Evolutionary conservation across 2,797 vertebrate species (phyloP), one percentile per base, ranked within the genome.

Genomic region (Ambastaia sidthimunki): DNA sequence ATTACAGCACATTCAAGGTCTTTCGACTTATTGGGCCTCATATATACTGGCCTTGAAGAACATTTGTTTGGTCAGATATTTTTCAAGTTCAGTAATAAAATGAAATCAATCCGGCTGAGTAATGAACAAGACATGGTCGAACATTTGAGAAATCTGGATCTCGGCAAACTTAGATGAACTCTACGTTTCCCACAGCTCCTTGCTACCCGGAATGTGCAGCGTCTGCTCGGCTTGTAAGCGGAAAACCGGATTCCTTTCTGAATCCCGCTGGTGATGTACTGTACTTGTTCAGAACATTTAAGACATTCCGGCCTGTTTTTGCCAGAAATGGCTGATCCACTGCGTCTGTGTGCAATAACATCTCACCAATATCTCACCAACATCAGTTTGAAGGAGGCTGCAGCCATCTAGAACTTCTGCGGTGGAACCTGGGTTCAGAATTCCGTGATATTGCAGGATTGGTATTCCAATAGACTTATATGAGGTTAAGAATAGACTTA

Each of bases 131-230:
- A 55, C 23, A n/a, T 65, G 81, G 65, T 85, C 84, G 74, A 74
- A 89, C 66, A 77, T 83, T 65, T 1, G 84, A 84, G 84, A 34
- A 87, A 76, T 79, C 11, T 44, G 55, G 41, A 48, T 19, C 16
- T 31, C 48, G 81, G 67, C 76, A 82, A 88, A 86, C 76, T 23
- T 5, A 3, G 73, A 80, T 83, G 74, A 59, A 65, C 83, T 84
- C 84, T 85, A 86, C 82, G 65, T 76, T 86, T 86, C 82, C 88
- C 87, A 76, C 82, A 87, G 75, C 71, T 84, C 69, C 72, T 71
- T 47, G 80, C 84, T 75, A 74, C 7, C n/a, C 80, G n/a, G 83
- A 79, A 86, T 87, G 85, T 86, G 37, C 37, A 76, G 84, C 11
- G 86, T 89, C 87, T 88, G 85, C 84, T 84, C 83, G 76, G 86